Evolutionary conservation across 2,797 vertebrate genomes (phyloP).

Genomic region (Crenichthys baileyi): DNA sequence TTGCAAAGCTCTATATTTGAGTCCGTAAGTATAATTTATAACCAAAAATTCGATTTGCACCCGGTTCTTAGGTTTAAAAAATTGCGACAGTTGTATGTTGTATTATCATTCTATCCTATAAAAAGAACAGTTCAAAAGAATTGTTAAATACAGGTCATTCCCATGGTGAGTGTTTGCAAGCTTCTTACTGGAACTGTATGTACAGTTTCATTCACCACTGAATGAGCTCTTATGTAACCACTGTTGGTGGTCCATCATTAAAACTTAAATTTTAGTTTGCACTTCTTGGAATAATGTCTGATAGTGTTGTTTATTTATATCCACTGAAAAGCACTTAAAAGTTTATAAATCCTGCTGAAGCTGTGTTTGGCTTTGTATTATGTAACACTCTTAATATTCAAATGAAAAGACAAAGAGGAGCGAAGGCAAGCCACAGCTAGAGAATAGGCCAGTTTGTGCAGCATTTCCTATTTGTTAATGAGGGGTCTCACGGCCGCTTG

Average conservation of each 20-base stretch:
- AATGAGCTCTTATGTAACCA: neutral
- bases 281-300: neutral
- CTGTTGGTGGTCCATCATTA: constrained; percentile 6
- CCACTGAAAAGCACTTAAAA: constrained; percentile 38
- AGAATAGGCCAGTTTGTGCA: constrained; percentile 88
- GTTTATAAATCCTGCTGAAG: constrained; percentile 44
- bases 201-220: neutral
- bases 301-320: constrained; percentile 3
- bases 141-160: neutral
- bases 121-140: neutral
- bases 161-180: neutral
- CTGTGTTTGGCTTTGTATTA: constrained; percentile 67
- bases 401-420: constrained; percentile 77
- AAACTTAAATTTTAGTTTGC: constrained; percentile 8
- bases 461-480: constrained; percentile 90
- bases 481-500: constrained; percentile 71
- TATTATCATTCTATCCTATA: neutral
- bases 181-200: constrained; percentile 3
- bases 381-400: constrained; percentile 84
- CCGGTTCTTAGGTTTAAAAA: neutral
- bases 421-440: constrained; percentile 81
- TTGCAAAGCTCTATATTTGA: too few species aligned
- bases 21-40: too few species aligned
- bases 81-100: neutral
- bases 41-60: neutral